Evolutionary conservation across 1,140 invertebrate species (phyloP).

Genomic region (Scaptomyza pallida): DNA sequence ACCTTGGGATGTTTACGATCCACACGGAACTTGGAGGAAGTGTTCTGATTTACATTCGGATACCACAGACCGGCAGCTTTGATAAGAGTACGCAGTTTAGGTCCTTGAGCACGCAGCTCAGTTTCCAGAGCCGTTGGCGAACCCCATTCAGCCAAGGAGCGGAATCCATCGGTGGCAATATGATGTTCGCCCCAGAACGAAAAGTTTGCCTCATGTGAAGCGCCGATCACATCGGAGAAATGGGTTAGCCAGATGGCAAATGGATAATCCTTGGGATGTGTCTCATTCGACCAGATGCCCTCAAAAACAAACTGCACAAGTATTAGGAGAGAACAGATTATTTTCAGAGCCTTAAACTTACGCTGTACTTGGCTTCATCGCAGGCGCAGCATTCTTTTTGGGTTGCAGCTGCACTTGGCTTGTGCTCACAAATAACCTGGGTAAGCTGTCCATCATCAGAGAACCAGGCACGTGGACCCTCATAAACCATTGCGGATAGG

Average conservation of each 20-base stretch:
- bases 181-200: slow-evolving; percentile 97
- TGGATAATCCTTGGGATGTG: slow-evolving; percentile 99
- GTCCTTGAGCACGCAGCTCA: slow-evolving; percentile 93
- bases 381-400: slow-evolving; percentile 93
- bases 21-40: slow-evolving; percentile 92
- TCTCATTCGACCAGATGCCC: slow-evolving; percentile 97
- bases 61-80: slow-evolving; percentile 97
- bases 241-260: slow-evolving; percentile 95
- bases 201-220: slow-evolving; percentile 95
- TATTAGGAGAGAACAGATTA: background rate
- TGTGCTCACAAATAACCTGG: slow-evolving; percentile 91
- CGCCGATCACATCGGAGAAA: slow-evolving; percentile 99
- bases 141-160: slow-evolving; percentile 88
- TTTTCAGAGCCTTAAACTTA: slow-evolving; percentile 81
- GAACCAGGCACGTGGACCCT: slow-evolving; percentile 92
- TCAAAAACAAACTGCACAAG: slow-evolving; percentile 92
- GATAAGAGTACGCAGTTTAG: slow-evolving; percentile 94
- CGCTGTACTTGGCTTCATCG: slow-evolving; percentile 95
- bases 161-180: slow-evolving; percentile 95
- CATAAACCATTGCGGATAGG: slow-evolving; percentile 93
- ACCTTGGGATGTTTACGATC: slow-evolving; percentile 95
- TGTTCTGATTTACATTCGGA: slow-evolving; percentile 95
- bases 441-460: slow-evolving; percentile 94
- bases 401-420: slow-evolving; percentile 83
- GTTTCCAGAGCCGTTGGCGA: slow-evolving; percentile 95